Percentiles rank a stretch among this genome's conserved stretches.
These are phyloP conservation scores for Silurus asotus DNA, from an alignment of 2,113 vertebrate species.

Conservation along the genomic window DNA sequence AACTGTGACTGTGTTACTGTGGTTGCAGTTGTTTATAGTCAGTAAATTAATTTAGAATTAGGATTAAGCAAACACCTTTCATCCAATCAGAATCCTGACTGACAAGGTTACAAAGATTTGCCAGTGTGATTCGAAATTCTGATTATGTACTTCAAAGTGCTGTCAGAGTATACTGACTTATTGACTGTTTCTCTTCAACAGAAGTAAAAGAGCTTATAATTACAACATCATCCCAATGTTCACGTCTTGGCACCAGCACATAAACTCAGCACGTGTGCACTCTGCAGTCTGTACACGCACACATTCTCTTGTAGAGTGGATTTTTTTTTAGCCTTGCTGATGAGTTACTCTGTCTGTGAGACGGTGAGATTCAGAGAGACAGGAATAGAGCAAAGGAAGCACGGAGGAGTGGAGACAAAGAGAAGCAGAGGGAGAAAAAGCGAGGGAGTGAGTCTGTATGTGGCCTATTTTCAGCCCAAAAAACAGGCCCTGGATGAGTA, in stretches of 20 bases:
- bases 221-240: conserved; percentile 5
- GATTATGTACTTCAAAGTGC: neutral
- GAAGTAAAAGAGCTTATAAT: neutral
- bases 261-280: neutral
- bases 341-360: conserved; percentile 9
- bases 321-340: conserved; percentile 10
- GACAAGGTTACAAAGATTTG: neutral
- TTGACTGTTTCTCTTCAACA: conserved; percentile 5
- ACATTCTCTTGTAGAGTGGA: neutral
- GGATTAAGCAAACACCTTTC: too few species aligned
- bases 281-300: conserved; percentile 17
- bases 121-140: neutral
- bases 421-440: neutral
- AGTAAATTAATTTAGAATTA: too few species aligned
- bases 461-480: conserved; percentile 35
- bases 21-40: too few species aligned
- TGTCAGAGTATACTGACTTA: neutral
- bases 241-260: neutral
- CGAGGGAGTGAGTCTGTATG: neutral
- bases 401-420: neutral
- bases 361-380: neutral
- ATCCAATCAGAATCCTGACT: neutral
- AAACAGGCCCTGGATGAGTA: conserved; percentile 44
- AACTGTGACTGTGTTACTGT: too few species aligned
- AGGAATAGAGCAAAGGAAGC: conserved; percentile 2